These are phyloP conservation scores for Hybos culiciformis DNA, from an alignment of 2,888 invertebrate species.

Conservation along the genomic window DNA sequence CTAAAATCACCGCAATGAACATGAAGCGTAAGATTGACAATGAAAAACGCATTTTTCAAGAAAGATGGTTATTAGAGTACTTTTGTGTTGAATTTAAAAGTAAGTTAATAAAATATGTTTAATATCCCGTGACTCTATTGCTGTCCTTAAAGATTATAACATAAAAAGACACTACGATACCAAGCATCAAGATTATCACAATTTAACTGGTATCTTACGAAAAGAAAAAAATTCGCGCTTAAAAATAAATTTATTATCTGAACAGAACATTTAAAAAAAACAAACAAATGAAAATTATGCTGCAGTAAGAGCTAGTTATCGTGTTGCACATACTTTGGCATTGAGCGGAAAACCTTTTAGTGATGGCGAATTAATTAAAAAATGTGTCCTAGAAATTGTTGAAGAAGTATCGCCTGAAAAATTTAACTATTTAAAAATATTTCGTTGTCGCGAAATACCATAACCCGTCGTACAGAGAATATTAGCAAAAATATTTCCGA, in stretches of 20 bases:
- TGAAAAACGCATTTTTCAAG: not conserved
- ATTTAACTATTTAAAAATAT: not conserved
- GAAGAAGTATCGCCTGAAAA: not conserved
- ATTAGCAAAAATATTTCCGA: not conserved
- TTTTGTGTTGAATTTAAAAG: not conserved
- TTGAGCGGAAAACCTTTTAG: not conserved
- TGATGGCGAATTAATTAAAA: not conserved
- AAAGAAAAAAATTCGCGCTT: not conserved
- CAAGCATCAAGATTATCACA: not conserved
- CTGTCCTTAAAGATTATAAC: not conserved
- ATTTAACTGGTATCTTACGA: not conserved
- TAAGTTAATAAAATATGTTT: not conserved
- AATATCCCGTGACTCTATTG: not conserved
- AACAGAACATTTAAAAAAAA: not conserved
- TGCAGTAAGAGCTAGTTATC: not conserved
- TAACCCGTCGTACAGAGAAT: conserved; percentile 1
- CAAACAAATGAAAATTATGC: not conserved
- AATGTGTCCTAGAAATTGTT: not conserved
- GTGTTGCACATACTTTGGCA: not conserved
- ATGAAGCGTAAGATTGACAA: not conserved
- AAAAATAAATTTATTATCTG: not conserved
- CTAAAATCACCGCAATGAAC: not conserved
- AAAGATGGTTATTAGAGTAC: not conserved
- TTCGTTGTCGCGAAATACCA: not conserved
- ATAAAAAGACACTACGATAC: not conserved